phyloP scores from a whole-genome alignment of 2,888 invertebrate species.

The Metacarcinus magister region DNA sequence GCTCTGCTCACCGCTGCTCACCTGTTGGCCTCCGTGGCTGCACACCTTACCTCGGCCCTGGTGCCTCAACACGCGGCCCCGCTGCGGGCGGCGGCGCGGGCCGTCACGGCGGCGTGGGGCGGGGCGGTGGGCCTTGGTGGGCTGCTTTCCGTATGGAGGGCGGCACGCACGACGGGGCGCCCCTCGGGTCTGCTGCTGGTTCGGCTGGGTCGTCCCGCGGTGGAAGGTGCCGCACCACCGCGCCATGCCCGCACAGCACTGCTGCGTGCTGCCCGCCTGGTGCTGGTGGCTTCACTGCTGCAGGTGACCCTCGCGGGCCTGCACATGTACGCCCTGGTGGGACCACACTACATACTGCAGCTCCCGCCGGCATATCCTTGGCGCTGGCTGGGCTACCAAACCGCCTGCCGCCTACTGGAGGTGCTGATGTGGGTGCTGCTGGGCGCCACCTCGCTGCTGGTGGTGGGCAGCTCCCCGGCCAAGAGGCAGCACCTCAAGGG shows the following conservation, averaged over 20 bases:
- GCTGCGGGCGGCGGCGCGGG: constrained; percentile 87
- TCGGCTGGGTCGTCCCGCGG: neutral
- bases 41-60: constrained; percentile 88
- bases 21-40: constrained; percentile 91
- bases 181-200: constrained; percentile 67
- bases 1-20: constrained; percentile 92
- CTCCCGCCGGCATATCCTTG: constrained; percentile 86
- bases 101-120: constrained; percentile 93
- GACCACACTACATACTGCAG: constrained; percentile 71
- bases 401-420: constrained; percentile 93
- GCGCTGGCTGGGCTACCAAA: constrained; percentile 96
- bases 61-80: constrained; percentile 75
- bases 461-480: constrained; percentile 64
- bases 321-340: constrained; percentile 92
- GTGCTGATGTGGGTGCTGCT: constrained; percentile 93
- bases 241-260: constrained; percentile 86
- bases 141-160: constrained; percentile 64
- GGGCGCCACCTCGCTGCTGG: constrained; percentile 81
- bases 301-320: constrained; percentile 93
- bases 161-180: constrained; percentile 62
- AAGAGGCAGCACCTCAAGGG: constrained; percentile 75
- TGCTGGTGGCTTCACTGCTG: constrained; percentile 93
- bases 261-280: constrained; percentile 94
- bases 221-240: constrained; percentile 29
- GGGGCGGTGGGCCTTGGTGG: constrained; percentile 91